Conservation (phyloP, 2,113 vertebrate genomes). For the Hassar affinis region DNA sequence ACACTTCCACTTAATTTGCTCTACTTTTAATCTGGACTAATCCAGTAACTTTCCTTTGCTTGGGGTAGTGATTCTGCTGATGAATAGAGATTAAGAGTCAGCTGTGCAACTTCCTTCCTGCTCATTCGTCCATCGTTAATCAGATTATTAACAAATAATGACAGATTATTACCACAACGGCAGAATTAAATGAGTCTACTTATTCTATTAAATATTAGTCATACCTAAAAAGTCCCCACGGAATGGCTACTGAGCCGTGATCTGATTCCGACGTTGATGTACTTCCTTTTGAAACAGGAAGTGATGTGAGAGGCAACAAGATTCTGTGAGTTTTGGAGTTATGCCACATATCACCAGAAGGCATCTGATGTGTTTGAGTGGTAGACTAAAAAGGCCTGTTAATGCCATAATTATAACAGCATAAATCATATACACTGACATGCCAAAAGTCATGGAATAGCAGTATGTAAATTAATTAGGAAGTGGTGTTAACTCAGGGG, state of each 20-base stretch:
- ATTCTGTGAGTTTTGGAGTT: not conserved
- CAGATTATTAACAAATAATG: slow-evolving; percentile 34
- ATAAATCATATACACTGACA: not conserved
- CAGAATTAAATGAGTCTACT: not conserved
- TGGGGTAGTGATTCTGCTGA: slow-evolving; percentile 8
- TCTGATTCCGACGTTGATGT: not conserved
- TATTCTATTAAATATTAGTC: slow-evolving; percentile 1
- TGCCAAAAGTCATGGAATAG: no score
- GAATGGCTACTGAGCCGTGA: not conserved
- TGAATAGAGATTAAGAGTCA: slow-evolving; percentile 36
- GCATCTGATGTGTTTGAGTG: not conserved
- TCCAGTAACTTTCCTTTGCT: slow-evolving; percentile 20
- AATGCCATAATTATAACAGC: not conserved
- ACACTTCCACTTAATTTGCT: not conserved
- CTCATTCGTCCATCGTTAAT: slow-evolving; percentile 14
- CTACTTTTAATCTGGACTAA: slow-evolving; percentile 31
- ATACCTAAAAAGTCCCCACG: not conserved
- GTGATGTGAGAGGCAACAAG: not conserved
- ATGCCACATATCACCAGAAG: not conserved
- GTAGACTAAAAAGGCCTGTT: not conserved
- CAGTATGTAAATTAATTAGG: no score
- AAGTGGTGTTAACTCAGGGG: no score
- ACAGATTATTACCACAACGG: not conserved
- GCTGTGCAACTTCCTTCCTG: not conserved
- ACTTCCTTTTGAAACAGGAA: not conserved